These are phyloP conservation scores for Caenorhabditis sp. DNA, from an alignment of 2,888 invertebrate genomes.

Conservation along the genomic window DNA sequence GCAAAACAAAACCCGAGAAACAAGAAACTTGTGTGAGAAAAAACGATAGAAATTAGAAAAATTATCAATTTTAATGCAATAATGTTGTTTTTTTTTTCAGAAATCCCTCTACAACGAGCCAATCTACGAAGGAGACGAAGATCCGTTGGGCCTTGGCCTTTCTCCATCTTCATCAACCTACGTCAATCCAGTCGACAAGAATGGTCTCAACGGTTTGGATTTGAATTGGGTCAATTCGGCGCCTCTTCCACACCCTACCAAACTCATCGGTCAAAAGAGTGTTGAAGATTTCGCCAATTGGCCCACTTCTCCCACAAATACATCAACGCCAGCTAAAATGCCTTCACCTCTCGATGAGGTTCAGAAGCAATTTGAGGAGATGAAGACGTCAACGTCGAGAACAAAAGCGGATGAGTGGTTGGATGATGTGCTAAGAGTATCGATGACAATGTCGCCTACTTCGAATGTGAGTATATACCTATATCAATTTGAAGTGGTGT, in stretches of 20 bases:
- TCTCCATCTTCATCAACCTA: slow-evolving; percentile 5
- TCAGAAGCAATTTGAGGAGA: slow-evolving; percentile 31
- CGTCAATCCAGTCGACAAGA: slow-evolving; percentile 9
- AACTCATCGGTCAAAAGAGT: not conserved
- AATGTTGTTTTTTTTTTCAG: slow-evolving; percentile 26
- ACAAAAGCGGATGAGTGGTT: slow-evolving; percentile 61
- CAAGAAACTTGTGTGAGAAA: too few relatives aligned
- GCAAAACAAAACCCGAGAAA: too few relatives aligned
- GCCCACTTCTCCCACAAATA: slow-evolving; percentile 5
- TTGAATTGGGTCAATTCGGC: slow-evolving; percentile 16
- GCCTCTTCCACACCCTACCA: slow-evolving; percentile 8
- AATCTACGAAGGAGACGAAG: slow-evolving; percentile 67
- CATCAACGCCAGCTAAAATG: not conserved
- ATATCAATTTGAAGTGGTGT: too few relatives aligned
- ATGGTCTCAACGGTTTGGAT: slow-evolving; percentile 33
- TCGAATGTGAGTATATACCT: not conserved
- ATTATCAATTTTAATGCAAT: too few relatives aligned
- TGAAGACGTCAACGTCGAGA: slow-evolving; percentile 9
- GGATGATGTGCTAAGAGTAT: slow-evolving; percentile 50
- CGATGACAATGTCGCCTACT: slow-evolving; percentile 43
- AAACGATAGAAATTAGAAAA: not conserved
- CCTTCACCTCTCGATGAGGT: slow-evolving; percentile 21
- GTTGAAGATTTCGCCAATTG: slow-evolving; percentile 29
- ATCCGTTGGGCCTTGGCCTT: slow-evolving; percentile 33
- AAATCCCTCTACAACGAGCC: slow-evolving; percentile 57